phyloP scores from a whole-genome alignment of 2,888 invertebrate species.

The Lydus trimaculatus region DNA sequence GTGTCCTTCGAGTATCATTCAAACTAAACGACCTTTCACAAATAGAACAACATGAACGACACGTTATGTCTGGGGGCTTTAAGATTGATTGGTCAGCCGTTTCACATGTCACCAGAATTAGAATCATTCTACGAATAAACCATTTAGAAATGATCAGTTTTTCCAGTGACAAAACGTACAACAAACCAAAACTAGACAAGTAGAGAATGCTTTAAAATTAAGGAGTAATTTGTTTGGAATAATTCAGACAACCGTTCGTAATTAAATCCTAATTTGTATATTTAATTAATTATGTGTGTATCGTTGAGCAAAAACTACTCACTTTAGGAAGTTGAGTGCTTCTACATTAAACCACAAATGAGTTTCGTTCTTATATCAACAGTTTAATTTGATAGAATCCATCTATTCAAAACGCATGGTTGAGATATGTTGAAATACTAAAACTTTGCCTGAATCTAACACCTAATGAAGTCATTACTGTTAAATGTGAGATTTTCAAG shows the following conservation, averaged over 20 bases:
- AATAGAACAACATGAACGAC: constrained; percentile 33
- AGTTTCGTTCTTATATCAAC: neutral
- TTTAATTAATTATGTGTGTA: neutral
- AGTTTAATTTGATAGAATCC: neutral
- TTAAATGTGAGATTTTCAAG: constrained; percentile 30
- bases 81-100: constrained; percentile 35
- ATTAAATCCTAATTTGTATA: neutral
- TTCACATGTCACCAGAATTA: constrained; percentile 40
- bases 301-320: neutral
- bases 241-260: neutral
- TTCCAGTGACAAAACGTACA: neutral
- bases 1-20: constrained; percentile 41
- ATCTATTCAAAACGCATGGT: neutral
- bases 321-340: neutral
- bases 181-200: neutral
- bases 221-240: neutral
- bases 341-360: neutral
- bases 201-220: neutral
- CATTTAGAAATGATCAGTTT: neutral
- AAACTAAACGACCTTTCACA: constrained; percentile 39
- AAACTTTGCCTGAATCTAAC: constrained; percentile 33
- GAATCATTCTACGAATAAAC: constrained; percentile 30
- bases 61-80: constrained; percentile 20
- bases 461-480: constrained; percentile 35
- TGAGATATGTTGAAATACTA: neutral